These are phyloP conservation scores for Cotesia chilonis DNA, from an alignment of 1,140 invertebrate species.

Conservation along the genomic window DNA sequence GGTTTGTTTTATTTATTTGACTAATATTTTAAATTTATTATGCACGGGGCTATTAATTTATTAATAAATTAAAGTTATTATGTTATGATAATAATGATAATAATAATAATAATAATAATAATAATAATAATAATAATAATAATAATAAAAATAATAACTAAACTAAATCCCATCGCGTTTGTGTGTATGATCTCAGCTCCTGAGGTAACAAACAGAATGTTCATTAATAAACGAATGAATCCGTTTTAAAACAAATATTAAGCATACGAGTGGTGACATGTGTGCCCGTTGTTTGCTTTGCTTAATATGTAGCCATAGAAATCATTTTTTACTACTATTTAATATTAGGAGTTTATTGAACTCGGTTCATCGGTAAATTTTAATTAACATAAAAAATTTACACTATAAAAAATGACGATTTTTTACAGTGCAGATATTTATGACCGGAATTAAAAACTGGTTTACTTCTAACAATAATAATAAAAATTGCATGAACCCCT, in stretches of 20 bases:
- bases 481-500: constrained; percentile 14
- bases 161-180: constrained; percentile 41
- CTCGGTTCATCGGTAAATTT: no score
- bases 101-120: constrained; percentile 23
- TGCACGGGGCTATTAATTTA: not conserved
- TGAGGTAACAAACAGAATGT: constrained; percentile 58
- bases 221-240: constrained; percentile 43
- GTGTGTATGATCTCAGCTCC: constrained; percentile 64
- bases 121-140: constrained; percentile 37
- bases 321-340: constrained; percentile 29
- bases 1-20: not conserved
- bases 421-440: no score
- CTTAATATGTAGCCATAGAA: constrained; percentile 42
- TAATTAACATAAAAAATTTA: no score
- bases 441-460: no score
- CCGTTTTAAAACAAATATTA: constrained; percentile 25
- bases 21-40: constrained; percentile 2
- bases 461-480: not conserved
- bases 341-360: not conserved
- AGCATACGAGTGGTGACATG: constrained; percentile 37
- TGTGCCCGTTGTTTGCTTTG: constrained; percentile 48
- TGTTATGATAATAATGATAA: constrained; percentile 21
- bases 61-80: constrained; percentile 21
- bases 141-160: constrained; percentile 42
- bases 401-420: constrained; percentile 5